Evolutionary conservation across 2,888 invertebrate species (phyloP).

Genomic region (Ferrisia virgata): DNA sequence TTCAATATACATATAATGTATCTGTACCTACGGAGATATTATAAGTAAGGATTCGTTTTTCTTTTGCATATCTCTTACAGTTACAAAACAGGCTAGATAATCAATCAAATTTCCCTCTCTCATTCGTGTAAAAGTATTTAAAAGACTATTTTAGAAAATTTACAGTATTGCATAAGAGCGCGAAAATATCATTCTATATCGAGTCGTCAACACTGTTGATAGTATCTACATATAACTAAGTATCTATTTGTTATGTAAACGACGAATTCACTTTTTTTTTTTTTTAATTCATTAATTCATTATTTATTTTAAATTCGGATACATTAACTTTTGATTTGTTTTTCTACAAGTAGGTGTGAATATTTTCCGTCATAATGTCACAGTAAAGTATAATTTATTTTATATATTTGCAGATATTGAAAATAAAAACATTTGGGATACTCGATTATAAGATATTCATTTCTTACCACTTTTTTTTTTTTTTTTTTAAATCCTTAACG

Average conservation of each 20-base stretch:
- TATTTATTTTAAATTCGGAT: too few species aligned
- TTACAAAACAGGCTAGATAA: not conserved
- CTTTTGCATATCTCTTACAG: not conserved
- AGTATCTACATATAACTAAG: too few species aligned
- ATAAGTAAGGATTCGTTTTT: not conserved
- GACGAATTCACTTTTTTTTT: not conserved
- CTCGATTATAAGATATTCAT: too few species aligned
- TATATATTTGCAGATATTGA: too few species aligned
- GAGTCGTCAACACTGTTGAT: slow-evolving; percentile 1
- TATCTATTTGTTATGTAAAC: slow-evolving; percentile 14
- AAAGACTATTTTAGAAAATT: not conserved
- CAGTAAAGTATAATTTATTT: not conserved
- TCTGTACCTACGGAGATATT: not conserved
- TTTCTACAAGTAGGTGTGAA: not conserved
- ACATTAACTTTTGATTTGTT: slow-evolving; percentile 11
- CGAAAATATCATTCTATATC: not conserved
- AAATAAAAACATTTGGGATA: too few species aligned
- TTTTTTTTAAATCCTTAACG: too few species aligned
- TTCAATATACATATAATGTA: too few species aligned
- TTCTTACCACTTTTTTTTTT: too few species aligned
- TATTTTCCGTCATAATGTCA: not conserved
- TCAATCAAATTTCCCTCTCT: not conserved
- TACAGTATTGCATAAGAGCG: not conserved
- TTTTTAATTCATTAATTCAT: slow-evolving; percentile 22
- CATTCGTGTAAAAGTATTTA: not conserved